Base-by-base conservation (phyloP, 1,140 invertebrate species). In the Drosophila pachea region DNA sequence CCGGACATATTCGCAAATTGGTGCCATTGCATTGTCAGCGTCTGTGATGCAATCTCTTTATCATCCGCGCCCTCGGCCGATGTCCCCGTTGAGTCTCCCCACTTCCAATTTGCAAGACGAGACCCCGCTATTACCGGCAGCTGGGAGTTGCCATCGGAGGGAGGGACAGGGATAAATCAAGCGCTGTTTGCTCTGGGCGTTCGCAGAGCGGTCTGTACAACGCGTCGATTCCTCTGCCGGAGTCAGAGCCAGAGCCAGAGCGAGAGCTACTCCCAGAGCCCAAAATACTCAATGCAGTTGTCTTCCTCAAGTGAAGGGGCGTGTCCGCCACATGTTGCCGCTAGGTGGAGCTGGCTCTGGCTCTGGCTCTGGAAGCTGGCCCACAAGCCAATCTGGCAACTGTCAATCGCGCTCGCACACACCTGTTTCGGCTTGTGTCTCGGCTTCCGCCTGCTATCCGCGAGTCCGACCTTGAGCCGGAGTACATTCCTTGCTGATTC, bases 371-470 rank as follows among this genome's bases (percentile, higher is more conserved):
- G 29, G 8, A 22, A 67, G 22, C 47, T 38, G 68, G 56, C 54
- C 83, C 78, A 83, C 68, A 78, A 78, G 53, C 56, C 68, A 83
- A 73, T 83, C 78, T 83, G 74, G 67, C 64, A 56, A 83, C 78
- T 82, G 78, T 83, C 78, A 83, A 83, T 75, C 54, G 63, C 48
- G 78, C 22, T 75, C 54, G 74, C 65, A 78, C 6, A 83, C 78
- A 83, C 78, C 78, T 75, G 72, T 65, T 75, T 42, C 58, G 38
- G 31, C 33, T 43, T 36, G 8, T 56, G 22, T 49, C 48, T 48
- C 53, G n/a, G 35, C 71, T 54, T 50, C 48, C 16, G 8, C 48
- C 47, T 49, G 53, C 35, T 60, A 43, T 58, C 42, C 40, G 40
- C 48, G n/a, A n/a, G 38, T 38, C 54, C 59, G 78, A 83, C 78